Evolutionary conservation across 2,113 vertebrate species (phyloP), one percentile per base, ranked within the genome.

Genomic region (Pholis gunnellus): DNA sequence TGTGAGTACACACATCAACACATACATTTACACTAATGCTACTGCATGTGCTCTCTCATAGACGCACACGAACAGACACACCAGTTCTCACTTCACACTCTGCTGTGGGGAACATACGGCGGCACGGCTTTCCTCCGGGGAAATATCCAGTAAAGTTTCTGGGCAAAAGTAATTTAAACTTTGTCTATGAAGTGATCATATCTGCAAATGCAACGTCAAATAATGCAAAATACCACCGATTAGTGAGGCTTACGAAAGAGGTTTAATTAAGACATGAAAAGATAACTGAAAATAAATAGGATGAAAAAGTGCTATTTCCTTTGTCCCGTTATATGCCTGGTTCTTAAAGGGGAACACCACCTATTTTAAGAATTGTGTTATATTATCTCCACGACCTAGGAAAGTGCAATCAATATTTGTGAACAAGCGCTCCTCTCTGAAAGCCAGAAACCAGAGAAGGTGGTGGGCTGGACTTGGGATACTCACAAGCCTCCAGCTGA

Each of bases 161-260:
- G 77, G 40, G 59, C 57, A 76, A 72, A 91, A 87, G 86, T 87
- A 75, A 90, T 90, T 93, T 89, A 85, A 93, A 91, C 83, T 85
- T 88, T 81, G 72, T 25, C 34, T 40, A 25, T 67, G 54, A 76
- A 81, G 78, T 9, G 63, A 86, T 90, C 61, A 31, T 90, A 87
- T 92, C 90, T 78, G 11, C 52, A 83, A 83, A 86, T 75, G 78
- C 75, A 80, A 59, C 38, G 69, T 86, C 63, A 82, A 89, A 86
- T 82, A 81, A 84, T 66, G 72, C 68, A 79, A 82, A 88, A 82
- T 65, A 75, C 8, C 54, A 36, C 18, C 25, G 76, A 90, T 89
- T 81, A 88, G 52, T 18, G 46, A 38, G 59, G 70, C 86, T 82
- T 44, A 71, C 25, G 60, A 61, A 60, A 63, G 50, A 74, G 69